Base-by-base conservation (phyloP, 2,888 invertebrate species). In the Lampropteryx suffumata region DNA sequence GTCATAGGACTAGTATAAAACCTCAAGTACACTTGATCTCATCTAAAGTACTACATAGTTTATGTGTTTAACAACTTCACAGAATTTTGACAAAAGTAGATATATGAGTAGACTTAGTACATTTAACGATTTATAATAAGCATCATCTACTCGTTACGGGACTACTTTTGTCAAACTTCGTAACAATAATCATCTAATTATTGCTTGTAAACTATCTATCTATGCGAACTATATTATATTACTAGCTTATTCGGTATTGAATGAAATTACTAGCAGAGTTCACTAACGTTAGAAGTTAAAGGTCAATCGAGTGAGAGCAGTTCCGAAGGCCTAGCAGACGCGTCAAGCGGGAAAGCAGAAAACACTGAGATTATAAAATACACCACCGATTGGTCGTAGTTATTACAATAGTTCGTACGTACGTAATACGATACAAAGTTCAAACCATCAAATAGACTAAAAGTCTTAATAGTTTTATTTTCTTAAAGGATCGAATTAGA, bases 141-240 rank as follows among this genome's bases (percentile, higher is more conserved):
- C 17, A 24, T 7, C 7, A 24, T 6, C 7, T 2, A 24, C 24
- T 24, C 7, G 52, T 41, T 39, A 57, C 44, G 62, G 51, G 41
- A 61, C 78, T 77, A 80, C 76, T 79, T 76, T 77, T 78, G 79
- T 73, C 80, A 82, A 82, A 76, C 61, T 77, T 76, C 76, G 61
- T 78, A 76, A 80, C 71, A 76, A 79, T 72, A 43, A 64, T 73
- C 61, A 64, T 76, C 78, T 82, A 83, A 77, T 84, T 87, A 88
- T 88, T 88, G 88, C 88, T 88, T 79, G 65, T 78, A 73, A 74
- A 73, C 80, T 84, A 83, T 67, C 81, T 85, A 82, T 65, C 82
- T 87, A 87, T 67, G 67, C 63, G 50, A 64, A 53, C 75, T 76
- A 76, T n/a, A n/a, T n/a, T n/a, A n/a, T n/a, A n/a, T 66, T 56